Evolutionary conservation across 2,113 vertebrate genomes (phyloP).

Genomic region (Anoura caudifer): DNA sequence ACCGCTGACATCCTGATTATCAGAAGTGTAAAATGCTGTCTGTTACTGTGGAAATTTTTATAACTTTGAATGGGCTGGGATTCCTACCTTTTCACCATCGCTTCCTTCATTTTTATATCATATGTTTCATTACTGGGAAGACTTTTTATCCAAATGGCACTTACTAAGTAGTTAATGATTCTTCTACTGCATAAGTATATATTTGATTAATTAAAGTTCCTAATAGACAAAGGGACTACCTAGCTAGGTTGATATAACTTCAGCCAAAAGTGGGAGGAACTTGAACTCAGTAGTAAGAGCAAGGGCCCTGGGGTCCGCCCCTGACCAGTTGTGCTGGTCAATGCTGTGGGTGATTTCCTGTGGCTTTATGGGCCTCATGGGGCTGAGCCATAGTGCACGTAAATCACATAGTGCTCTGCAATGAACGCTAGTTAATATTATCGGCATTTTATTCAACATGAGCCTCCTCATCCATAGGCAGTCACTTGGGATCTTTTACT

Average conservation of each 20-base stretch:
- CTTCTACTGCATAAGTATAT: background rate
- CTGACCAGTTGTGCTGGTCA: fast-evolving
- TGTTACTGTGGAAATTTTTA: background rate
- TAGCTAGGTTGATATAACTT: background rate
- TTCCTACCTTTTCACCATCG: background rate
- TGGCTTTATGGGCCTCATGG: background rate
- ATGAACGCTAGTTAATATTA: background rate
- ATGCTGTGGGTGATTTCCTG: background rate
- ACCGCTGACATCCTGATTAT: background rate
- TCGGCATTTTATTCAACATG: background rate
- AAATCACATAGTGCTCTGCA: fast-evolving
- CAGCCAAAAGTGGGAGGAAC: background rate
- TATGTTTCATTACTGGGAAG: background rate
- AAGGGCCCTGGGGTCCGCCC: background rate
- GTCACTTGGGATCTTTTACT: background rate
- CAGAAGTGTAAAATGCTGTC: background rate
- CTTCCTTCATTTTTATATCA: background rate
- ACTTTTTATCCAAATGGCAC: background rate
- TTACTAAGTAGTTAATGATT: background rate
- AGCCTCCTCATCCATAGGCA: fast-evolving
- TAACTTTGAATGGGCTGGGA: background rate
- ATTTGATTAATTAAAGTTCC: background rate
- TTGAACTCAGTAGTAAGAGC: background rate
- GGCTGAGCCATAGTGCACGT: too few relatives aligned
- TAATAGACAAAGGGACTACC: background rate